Evolutionary conservation across 2,797 vertebrate genomes (phyloP).

Genomic region (Myripristis murdjan): DNA sequence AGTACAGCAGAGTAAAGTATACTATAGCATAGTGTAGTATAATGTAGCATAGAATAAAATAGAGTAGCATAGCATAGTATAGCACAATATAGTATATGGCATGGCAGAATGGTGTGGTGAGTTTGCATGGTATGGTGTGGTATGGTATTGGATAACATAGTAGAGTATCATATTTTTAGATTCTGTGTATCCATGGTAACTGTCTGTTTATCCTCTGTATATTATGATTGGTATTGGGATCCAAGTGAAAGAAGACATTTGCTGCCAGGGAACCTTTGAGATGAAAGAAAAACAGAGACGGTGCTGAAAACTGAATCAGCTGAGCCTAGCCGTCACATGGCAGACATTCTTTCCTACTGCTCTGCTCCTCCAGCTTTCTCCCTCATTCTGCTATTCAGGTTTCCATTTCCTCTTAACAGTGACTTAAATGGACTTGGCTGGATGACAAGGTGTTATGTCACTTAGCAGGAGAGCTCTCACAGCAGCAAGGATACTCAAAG

Average conservation of each 20-base stretch:
- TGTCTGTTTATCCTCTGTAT: background rate
- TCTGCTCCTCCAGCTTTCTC: constrained; percentile 25
- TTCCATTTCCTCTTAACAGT: constrained; percentile 35
- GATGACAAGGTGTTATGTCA: constrained; percentile 12
- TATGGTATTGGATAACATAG: too few species aligned
- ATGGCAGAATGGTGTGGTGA: too few species aligned
- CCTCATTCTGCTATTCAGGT: constrained; percentile 23
- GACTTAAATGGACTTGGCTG: constrained; percentile 37
- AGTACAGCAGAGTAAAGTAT: too few species aligned
- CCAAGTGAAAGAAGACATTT: background rate
- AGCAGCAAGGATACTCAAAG: background rate
- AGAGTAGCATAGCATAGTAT: too few species aligned
- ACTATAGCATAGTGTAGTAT: too few species aligned
- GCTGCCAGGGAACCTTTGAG: constrained; percentile 7
- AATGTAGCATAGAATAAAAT: too few species aligned
- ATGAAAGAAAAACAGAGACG: constrained; percentile 11
- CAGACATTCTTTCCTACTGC: constrained; percentile 53
- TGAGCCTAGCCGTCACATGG: constrained; percentile 54
- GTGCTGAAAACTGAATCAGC: constrained; percentile 44
- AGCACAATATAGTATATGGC: too few species aligned
- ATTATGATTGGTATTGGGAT: constrained; percentile 3
- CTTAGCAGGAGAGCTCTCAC: constrained; percentile 2
- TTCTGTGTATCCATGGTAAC: background rate
- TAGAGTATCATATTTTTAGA: too few species aligned
- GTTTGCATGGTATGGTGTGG: too few species aligned